A percentile compares a stretch with the other conserved stretches of the same genome.
These are phyloP conservation scores for Drosophila meridiana DNA, from an alignment of 2,888 invertebrate species.

Conservation along the genomic window DNA sequence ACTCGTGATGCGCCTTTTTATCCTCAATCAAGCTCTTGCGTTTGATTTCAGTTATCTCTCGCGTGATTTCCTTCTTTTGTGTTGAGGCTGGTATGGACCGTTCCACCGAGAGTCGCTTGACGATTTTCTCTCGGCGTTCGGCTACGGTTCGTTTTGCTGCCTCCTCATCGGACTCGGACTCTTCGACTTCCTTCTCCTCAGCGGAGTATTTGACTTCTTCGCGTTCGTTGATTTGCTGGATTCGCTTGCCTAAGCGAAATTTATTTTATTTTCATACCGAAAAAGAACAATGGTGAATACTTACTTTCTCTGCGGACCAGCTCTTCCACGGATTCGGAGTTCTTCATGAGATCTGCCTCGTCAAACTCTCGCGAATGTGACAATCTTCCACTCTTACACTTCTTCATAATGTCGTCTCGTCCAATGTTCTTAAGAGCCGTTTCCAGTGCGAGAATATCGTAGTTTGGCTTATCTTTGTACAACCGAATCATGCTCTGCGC, in stretches of 20 bases:
- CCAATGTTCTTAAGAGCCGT: slow-evolving; percentile 93
- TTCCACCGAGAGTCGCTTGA: slow-evolving; percentile 90
- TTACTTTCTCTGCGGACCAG: slow-evolving; percentile 84
- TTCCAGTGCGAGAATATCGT: slow-evolving; percentile 88
- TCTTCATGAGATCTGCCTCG: slow-evolving; percentile 90
- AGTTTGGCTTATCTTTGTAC: slow-evolving; percentile 86
- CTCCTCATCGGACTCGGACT: slow-evolving; percentile 88
- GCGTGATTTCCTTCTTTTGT: slow-evolving; percentile 90
- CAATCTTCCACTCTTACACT: slow-evolving; percentile 87
- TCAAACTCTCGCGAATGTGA: slow-evolving; percentile 85
- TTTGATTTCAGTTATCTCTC: slow-evolving; percentile 90
- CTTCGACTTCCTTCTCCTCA: slow-evolving; percentile 91
- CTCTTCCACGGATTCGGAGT: slow-evolving; percentile 86
- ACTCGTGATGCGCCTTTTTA: slow-evolving; percentile 85
- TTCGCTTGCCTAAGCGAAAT: slow-evolving; percentile 80
- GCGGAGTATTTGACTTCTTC: slow-evolving; percentile 92
- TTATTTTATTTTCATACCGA: not conserved
- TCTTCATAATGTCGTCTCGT: slow-evolving; percentile 95
- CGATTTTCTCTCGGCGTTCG: slow-evolving; percentile 91
- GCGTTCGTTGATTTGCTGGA: slow-evolving; percentile 85
- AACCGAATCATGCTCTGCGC: slow-evolving; percentile 89
- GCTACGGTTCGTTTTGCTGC: slow-evolving; percentile 90
- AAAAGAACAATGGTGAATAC: slow-evolving; percentile 25
- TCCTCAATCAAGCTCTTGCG: slow-evolving; percentile 87
- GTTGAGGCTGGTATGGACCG: slow-evolving; percentile 90